These are phyloP conservation scores for Oreohelix idahoensis DNA, from an alignment of 1,140 invertebrate genomes.

Conservation along the genomic window DNA sequence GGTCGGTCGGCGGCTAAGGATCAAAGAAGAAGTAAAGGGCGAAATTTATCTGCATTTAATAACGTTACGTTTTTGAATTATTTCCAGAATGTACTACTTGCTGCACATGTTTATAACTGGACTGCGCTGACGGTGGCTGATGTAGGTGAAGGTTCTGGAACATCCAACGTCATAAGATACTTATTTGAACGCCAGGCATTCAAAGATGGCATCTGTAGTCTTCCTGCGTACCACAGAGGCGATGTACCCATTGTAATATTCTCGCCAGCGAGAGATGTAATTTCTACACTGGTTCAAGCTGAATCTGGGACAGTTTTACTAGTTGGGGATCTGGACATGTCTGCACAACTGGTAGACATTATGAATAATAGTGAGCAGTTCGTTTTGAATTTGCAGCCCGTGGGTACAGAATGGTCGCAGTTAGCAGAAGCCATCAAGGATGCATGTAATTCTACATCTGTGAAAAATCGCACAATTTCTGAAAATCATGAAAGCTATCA, in stretches of 20 bases:
- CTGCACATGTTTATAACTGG: background rate
- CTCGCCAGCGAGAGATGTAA: background rate
- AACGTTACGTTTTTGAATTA: background rate
- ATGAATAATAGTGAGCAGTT: background rate
- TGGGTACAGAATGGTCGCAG: background rate
- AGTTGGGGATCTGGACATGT: background rate
- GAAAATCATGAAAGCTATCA: background rate
- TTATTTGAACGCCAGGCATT: background rate
- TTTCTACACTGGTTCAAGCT: background rate
- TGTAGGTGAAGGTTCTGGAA: background rate
- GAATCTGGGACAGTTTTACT: background rate
- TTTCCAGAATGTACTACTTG: background rate
- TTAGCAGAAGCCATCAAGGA: background rate
- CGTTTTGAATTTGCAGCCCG: background rate
- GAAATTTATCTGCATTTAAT: too few relatives aligned
- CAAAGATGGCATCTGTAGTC: background rate
- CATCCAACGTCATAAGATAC: background rate
- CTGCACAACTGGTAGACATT: background rate
- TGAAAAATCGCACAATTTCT: background rate
- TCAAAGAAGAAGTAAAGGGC: too few relatives aligned
- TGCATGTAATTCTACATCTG: background rate
- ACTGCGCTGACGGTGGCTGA: background rate
- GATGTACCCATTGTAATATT: background rate
- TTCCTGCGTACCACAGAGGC: background rate
- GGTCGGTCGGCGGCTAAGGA: too few relatives aligned